Conservation (phyloP, 2,888 invertebrate species). For the Synergus itoensis region DNA sequence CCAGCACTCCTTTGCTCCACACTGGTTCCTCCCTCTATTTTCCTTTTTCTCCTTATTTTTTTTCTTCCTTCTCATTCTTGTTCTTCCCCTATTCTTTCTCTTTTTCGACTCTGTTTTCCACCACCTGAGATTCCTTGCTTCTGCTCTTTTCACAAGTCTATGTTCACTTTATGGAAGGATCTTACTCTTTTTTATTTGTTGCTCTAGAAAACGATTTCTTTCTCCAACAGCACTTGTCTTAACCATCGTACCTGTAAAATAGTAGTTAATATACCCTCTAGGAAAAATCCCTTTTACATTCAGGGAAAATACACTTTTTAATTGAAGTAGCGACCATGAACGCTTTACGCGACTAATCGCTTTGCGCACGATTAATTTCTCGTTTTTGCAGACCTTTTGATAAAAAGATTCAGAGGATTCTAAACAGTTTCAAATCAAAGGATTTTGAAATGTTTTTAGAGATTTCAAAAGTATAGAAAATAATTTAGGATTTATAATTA, state of each 20-base stretch:
- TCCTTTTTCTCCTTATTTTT: neutral
- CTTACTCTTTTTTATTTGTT: neutral
- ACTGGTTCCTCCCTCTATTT: conserved; percentile 10
- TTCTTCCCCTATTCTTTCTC: conserved; percentile 37
- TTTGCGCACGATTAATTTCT: too few species aligned
- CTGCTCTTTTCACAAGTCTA: conserved; percentile 30
- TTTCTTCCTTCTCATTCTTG: conserved; percentile 5
- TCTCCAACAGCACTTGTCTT: conserved; percentile 1
- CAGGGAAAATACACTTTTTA: too few species aligned
- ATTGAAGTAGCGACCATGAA: too few species aligned
- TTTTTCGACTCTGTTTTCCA: conserved; percentile 28
- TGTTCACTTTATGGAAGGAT: conserved; percentile 24
- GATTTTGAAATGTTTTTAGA: too few species aligned
- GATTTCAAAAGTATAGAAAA: too few species aligned
- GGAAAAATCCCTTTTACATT: too few species aligned
- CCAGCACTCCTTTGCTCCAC: conserved; percentile 34
- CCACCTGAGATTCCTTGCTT: conserved; percentile 12
- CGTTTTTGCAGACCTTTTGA: too few species aligned
- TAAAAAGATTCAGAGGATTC: too few species aligned
- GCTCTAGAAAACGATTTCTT: conserved; percentile 7
- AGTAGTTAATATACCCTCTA: neutral
- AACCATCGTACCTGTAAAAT: neutral
- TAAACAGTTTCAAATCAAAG: too few species aligned
- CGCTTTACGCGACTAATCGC: too few species aligned
- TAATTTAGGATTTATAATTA: too few species aligned